Evolutionary conservation across 2,888 invertebrate species (phyloP), one percentile per base, ranked within the genome.

Genomic region (Andrena fulva): DNA sequence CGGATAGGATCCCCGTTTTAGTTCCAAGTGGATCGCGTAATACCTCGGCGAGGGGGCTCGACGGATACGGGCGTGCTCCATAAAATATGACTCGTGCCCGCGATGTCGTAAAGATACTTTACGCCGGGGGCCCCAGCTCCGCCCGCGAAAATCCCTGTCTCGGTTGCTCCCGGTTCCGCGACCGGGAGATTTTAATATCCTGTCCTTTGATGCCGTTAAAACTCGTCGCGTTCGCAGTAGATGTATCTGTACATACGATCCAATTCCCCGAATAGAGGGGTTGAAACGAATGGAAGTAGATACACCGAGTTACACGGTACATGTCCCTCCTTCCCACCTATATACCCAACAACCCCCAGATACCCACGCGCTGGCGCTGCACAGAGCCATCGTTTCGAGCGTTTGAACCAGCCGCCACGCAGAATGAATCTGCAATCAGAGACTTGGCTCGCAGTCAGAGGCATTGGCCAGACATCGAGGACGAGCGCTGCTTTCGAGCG

Each of bases 131-230:
- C 10, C 54, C 33, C 56, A 42, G 42, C 60, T 73, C 42, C 68
- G 54, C 52, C 20, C 75, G 68, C 69, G 84, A 62, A 66, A 64
- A 29, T 74, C 54, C 62, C 63, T 54, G 52, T 16, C 72, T 56
- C 64, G 42, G 42, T 31, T 56, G 75, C 60, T 33, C n/a, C 60
- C 73, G 63, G 35, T 48, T 77, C 62, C 73, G 67, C 74, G 69
- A 59, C 54, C 72, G 72, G 80, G 81, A 86, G 88, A 88, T 87
- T 89, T 89, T 88, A 89, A 89, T 89, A 88, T 88, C 87, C 89
- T 85, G 88, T 82, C 80, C 87, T 87, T 88, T 88, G 86, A 86
- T 87, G 80, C 82, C 73, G 67, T 89, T 84, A 84, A 87, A 89
- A 89, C 87, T 88, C 84, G 74, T 70, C 80, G 84, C 80, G 77